phyloP scores from a whole-genome alignment of 2,888 invertebrate species.

The Oligia strigilis region DNA sequence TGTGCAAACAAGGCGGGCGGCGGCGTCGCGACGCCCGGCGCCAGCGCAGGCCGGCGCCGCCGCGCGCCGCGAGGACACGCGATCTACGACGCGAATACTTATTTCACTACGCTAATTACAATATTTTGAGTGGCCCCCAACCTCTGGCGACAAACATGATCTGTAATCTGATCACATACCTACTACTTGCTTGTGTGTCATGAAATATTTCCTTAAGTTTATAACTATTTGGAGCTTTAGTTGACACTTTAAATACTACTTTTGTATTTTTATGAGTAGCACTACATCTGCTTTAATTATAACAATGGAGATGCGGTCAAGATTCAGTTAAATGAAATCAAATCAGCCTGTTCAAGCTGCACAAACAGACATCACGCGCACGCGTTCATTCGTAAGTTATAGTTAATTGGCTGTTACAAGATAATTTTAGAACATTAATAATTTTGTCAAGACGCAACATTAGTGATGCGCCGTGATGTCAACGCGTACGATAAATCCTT shows the following conservation, averaged over 20 bases:
- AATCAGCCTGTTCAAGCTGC: slow-evolving; percentile 29
- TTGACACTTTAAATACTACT: neutral
- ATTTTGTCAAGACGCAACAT: slow-evolving; percentile 66
- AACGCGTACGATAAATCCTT: slow-evolving; percentile 72
- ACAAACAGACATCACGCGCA: slow-evolving; percentile 47
- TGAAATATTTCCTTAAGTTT: slow-evolving; percentile 47
- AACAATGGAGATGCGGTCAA: neutral
- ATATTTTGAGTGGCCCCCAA: slow-evolving; percentile 61
- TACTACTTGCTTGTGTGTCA: slow-evolving; percentile 23
- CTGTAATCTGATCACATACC: slow-evolving; percentile 58
- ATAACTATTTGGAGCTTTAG: neutral
- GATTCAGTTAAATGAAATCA: slow-evolving; percentile 1
- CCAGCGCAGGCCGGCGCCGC: slow-evolving; percentile 75
- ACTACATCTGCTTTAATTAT: neutral
- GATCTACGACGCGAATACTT: slow-evolving; percentile 71
- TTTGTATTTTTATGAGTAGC: slow-evolving; percentile 7
- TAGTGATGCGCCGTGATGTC: slow-evolving; percentile 70
- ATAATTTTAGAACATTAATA: slow-evolving; percentile 68
- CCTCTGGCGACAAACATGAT: slow-evolving; percentile 56
- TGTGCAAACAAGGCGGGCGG: slow-evolving; percentile 82
- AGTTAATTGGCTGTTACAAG: slow-evolving; percentile 62
- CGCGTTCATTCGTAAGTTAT: slow-evolving; percentile 55
- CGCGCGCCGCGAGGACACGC: slow-evolving; percentile 76
- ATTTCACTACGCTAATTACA: slow-evolving; percentile 73
- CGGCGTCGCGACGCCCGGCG: slow-evolving; percentile 81